Base-by-base conservation (phyloP, 2,113 vertebrate species). In the Cololabis saira region DNA sequence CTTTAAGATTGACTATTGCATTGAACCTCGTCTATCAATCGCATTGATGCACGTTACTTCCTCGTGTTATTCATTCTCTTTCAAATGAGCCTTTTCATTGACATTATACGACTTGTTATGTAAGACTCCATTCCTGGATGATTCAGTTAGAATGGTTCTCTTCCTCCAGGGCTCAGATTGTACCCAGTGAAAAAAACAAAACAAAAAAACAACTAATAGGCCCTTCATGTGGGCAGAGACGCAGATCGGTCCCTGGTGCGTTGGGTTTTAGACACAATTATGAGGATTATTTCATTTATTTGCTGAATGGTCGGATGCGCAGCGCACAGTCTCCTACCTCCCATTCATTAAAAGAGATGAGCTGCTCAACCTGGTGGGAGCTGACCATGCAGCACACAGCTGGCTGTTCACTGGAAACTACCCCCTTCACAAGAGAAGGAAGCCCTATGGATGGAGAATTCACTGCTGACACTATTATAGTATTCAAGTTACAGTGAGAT, bases 101-200 rank as follows among this genome's bases (percentile, higher is more conserved):
- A 89, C 89, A 89, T 90, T 89, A 87, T 77, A 68, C 14, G 59
- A 81, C 76, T 82, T 69, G 74, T 93, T 93, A 93, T 50, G 45
- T 90, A 91, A 92, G 74, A 74, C 72, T 75, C 73, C 74, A 69
- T 80, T 71, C 79, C 67, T 71, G 66, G 73, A 80, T 80, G 78
- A 80, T 77, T 85, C 84, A 83, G 86, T 81, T 76, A 78, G 81
- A 88, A 80, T 65, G 33, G 74, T 61, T 71, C 65, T 74, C 65
- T 50, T 43, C 82, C 89, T 80, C 68, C 61, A 42, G 86, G 90
- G 90, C 80, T 70, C 40, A 72, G 54, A 74, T 80, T 86, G 82
- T 80, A 74, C 80, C 79, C 84, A 89, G 72, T 74, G 83, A 88
- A 81, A 89, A 88, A 50, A 55, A 40, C 1, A 21, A 15, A 12